phyloP scores from a whole-genome alignment of 2,113 vertebrate genomes.

The Loxodonta africana region DNA sequence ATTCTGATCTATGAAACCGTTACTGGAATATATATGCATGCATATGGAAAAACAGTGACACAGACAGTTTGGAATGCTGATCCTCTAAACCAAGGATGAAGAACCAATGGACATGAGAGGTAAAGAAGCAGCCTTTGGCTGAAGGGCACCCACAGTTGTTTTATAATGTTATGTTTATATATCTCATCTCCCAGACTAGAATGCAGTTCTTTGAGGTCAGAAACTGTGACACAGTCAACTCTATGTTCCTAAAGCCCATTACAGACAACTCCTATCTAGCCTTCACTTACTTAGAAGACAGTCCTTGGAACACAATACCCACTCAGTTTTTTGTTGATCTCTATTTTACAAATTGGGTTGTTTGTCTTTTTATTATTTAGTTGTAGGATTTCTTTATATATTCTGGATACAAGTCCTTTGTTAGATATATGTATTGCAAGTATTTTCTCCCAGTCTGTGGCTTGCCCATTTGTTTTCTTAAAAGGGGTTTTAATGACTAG shows the following conservation, averaged over 20 bases:
- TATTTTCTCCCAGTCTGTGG: slow-evolving; percentile 50
- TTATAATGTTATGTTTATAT: background rate
- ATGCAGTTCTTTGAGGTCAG: background rate
- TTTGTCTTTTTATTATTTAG: slow-evolving; percentile 31
- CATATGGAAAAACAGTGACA: background rate
- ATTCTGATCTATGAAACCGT: slow-evolving; percentile 7
- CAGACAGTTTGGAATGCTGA: background rate
- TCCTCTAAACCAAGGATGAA: background rate
- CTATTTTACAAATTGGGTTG: background rate
- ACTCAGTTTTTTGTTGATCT: background rate
- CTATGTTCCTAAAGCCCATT: background rate
- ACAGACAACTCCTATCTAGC: background rate
- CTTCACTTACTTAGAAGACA: background rate
- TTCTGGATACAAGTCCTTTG: background rate
- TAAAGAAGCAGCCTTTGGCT: background rate
- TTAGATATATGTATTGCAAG: background rate
- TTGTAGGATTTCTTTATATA: slow-evolving; percentile 19
- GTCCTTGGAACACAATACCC: background rate
- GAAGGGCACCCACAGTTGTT: background rate
- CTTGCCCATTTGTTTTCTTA: slow-evolving; percentile 28
- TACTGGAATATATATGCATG: background rate
- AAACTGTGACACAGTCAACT: background rate
- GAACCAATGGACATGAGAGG: background rate
- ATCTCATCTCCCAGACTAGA: background rate
- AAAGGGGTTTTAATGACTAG: background rate